Conservation (phyloP, 2,888 invertebrate species). For the Drosophila multiciliata region DNA sequence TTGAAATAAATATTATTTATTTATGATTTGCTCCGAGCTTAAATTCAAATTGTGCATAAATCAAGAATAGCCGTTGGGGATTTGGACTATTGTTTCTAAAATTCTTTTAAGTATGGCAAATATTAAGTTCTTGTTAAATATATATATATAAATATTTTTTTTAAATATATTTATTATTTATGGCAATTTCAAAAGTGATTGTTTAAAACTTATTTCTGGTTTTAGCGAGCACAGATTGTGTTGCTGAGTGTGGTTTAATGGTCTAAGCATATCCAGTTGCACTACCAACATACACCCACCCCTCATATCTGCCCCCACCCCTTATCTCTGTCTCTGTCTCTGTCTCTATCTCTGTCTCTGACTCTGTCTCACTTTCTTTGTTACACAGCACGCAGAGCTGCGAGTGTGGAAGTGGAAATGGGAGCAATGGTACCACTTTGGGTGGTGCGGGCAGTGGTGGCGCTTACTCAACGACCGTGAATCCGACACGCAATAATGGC, state of each 20-base stretch:
- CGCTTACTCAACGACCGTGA: constrained; percentile 82
- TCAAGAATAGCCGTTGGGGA: too few relatives aligned
- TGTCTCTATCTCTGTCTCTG: neutral
- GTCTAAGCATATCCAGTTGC: constrained; percentile 52
- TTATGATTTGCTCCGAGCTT: too few relatives aligned
- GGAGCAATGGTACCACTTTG: constrained; percentile 80
- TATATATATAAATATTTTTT: neutral
- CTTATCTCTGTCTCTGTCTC: neutral
- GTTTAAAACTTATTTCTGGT: neutral
- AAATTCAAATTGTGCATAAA: too few relatives aligned
- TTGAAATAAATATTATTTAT: neutral
- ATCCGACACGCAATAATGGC: constrained; percentile 83
- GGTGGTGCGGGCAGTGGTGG: constrained; percentile 56
- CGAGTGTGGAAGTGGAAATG: constrained; percentile 82
- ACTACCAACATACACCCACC: constrained; percentile 42
- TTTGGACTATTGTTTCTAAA: neutral
- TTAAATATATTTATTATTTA: neutral
- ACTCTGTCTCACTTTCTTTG: neutral
- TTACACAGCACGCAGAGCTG: constrained; percentile 83
- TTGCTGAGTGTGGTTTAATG: constrained; percentile 28
- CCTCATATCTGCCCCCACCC: neutral
- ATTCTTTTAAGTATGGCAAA: neutral
- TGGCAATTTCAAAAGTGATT: neutral
- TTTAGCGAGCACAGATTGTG: neutral
- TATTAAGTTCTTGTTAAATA: neutral